Percentiles rank a stretch among this genome's conserved stretches.
phyloP scores from a whole-genome alignment of 2,113 vertebrate genomes.

The Ophthalmolycus amberensis region DNA sequence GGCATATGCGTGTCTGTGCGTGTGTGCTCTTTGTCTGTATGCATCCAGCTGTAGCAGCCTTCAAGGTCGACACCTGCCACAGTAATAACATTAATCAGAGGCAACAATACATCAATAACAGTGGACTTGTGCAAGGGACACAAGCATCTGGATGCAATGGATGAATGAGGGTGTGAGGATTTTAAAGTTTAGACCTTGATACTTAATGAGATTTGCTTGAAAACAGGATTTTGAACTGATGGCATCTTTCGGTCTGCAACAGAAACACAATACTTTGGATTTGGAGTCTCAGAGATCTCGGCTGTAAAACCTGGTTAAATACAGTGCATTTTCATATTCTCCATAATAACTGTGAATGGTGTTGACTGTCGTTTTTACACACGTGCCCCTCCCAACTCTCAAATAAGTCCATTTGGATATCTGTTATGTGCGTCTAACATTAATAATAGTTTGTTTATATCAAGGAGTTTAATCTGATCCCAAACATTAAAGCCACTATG shows the following conservation, averaged over 20 bases:
- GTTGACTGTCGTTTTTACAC: not conserved
- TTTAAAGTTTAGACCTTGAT: not conserved
- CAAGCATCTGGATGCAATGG: not conserved
- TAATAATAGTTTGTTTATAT: not conserved
- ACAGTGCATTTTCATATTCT: not conserved
- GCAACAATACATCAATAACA: constrained; percentile 35
- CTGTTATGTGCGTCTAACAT: not conserved
- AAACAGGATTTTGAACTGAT: not conserved
- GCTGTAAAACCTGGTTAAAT: not conserved
- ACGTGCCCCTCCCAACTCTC: not conserved
- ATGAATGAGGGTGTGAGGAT: not conserved
- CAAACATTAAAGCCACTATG: not conserved
- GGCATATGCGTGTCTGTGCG: constrained; percentile 30
- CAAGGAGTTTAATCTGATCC: not conserved
- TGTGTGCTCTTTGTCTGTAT: constrained; percentile 33
- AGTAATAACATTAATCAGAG: constrained; percentile 49
- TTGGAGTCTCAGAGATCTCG: not conserved
- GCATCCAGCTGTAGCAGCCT: constrained; percentile 47
- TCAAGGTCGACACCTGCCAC: constrained; percentile 46
- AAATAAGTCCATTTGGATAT: not conserved
- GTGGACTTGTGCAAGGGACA: constrained; percentile 12
- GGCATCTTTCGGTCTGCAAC: not conserved
- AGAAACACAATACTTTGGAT: not conserved
- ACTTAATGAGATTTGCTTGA: not conserved
- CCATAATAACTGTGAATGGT: not conserved